Evolutionary conservation across 1,140 invertebrate genomes (phyloP).

Genomic region (Tyrophagus putrescentiae): DNA sequence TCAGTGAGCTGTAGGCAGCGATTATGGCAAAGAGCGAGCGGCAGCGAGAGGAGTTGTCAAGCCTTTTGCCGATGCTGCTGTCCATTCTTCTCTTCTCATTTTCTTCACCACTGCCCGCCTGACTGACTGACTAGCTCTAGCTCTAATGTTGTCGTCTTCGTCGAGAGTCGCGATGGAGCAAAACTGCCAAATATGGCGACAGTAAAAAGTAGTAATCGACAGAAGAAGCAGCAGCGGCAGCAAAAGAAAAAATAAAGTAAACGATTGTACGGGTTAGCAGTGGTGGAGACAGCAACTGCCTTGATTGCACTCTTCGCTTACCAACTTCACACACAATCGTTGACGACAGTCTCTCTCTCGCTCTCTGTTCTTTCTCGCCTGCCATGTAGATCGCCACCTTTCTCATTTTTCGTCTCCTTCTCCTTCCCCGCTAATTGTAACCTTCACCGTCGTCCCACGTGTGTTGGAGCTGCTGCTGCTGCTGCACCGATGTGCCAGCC

Average conservation of each 20-base stretch:
- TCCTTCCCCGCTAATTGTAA: constrained; percentile 2
- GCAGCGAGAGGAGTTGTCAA: neutral
- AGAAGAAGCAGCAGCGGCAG: too few relatives aligned
- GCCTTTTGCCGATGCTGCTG: neutral
- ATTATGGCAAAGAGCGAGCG: constrained; percentile 2
- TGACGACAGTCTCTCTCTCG: neutral
- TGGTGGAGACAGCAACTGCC: neutral
- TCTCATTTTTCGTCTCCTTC: neutral
- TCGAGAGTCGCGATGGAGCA: neutral
- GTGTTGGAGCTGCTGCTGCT: neutral
- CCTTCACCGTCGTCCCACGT: constrained; percentile 8
- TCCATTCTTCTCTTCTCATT: constrained; percentile 12
- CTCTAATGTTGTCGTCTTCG: neutral
- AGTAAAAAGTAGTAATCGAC: neutral
- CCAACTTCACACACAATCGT: neutral
- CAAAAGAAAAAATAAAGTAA: neutral
- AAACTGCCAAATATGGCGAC: neutral
- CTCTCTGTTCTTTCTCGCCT: too few relatives aligned
- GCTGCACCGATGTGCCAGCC: too few relatives aligned
- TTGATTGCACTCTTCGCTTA: neutral
- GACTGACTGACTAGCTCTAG: too few relatives aligned
- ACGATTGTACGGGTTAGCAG: too few relatives aligned
- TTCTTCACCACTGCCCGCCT: too few relatives aligned
- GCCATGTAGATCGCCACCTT: constrained; percentile 5
- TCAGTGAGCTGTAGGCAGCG: constrained; percentile 3